phyloP scores from a whole-genome alignment of 2,113 vertebrate genomes.

The Heloderma charlesbogerti region DNA sequence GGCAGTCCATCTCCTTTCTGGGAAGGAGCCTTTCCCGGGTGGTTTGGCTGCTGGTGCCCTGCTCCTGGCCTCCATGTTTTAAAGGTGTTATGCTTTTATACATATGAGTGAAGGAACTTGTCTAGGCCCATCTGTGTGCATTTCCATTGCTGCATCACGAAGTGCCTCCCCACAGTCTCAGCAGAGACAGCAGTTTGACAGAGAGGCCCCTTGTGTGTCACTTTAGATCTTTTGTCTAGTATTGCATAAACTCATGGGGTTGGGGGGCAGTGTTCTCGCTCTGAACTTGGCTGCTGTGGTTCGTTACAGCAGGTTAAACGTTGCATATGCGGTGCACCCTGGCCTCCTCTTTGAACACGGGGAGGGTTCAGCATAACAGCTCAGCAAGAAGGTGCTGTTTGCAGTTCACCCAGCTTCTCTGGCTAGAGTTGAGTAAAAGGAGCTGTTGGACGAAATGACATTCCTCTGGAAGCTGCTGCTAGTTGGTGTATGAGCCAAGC shows the following conservation, averaged over 20 bases:
- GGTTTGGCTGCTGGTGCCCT: neutral
- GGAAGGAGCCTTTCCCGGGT: neutral
- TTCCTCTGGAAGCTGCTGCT: slow-evolving; percentile 63
- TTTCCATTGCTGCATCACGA: accelerated
- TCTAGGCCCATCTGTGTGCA: neutral
- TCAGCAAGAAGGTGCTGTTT: neutral
- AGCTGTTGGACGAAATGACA: slow-evolving; percentile 42
- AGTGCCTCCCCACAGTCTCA: accelerated
- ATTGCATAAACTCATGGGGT: accelerated
- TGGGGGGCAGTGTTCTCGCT: accelerated
- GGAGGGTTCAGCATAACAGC: neutral
- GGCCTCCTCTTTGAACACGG: slow-evolving; percentile 27
- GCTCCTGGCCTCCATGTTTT: neutral
- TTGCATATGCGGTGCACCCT: slow-evolving; percentile 30
- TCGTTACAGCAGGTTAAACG: neutral
- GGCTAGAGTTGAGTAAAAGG: slow-evolving; percentile 36
- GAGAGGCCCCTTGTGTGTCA: accelerated
- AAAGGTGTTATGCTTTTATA: neutral
- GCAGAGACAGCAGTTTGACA: accelerated
- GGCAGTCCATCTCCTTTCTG: neutral
- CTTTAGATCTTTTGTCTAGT: accelerated
- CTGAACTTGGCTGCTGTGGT: accelerated
- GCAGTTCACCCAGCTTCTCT: neutral
- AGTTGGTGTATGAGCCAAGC: slow-evolving; percentile 61
- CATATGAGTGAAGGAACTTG: neutral